Evolutionary conservation across 2,888 invertebrate species (phyloP).

Genomic region (Cordilura impudica): DNA sequence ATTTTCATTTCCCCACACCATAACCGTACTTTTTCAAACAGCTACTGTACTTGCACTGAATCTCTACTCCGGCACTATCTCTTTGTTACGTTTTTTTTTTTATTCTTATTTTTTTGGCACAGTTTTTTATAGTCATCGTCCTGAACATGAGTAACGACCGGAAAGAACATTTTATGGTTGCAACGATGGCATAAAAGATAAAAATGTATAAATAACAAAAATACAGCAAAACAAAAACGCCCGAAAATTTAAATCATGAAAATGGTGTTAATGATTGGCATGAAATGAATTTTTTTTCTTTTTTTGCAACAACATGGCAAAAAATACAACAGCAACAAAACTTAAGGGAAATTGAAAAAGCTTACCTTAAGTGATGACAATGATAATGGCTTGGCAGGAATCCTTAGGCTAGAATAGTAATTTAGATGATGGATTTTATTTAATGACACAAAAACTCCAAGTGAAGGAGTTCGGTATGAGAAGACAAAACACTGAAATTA

Average conservation of each 20-base stretch:
- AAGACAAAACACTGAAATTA: constrained; percentile 6
- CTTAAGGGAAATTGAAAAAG: constrained; percentile 52
- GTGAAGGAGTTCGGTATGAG: not conserved
- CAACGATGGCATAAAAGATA: constrained; percentile 68
- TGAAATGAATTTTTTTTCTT: constrained; percentile 38
- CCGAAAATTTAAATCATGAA: constrained; percentile 40
- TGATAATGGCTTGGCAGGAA: constrained; percentile 27
- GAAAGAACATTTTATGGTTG: constrained; percentile 75
- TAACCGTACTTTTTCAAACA: not conserved
- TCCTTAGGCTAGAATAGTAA: constrained; percentile 65
- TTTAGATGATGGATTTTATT: constrained; percentile 75
- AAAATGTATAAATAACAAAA: constrained; percentile 48
- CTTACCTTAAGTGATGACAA: constrained; percentile 54
- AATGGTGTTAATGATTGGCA: constrained; percentile 63
- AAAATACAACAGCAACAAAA: not conserved
- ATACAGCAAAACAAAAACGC: not conserved
- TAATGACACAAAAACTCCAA: constrained; percentile 67
- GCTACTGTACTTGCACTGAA: constrained; percentile 10
- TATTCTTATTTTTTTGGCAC: constrained; percentile 24
- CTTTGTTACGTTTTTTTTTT: constrained; percentile 12
- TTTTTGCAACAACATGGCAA: constrained; percentile 26
- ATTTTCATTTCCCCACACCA: constrained; percentile 49
- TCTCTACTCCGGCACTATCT: constrained; percentile 47
- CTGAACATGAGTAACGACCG: constrained; percentile 75
- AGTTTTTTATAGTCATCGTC: constrained; percentile 66